These are phyloP conservation scores for Drosophila atroscutellata DNA, from an alignment of 2,888 invertebrate species.

Conservation along the genomic window DNA sequence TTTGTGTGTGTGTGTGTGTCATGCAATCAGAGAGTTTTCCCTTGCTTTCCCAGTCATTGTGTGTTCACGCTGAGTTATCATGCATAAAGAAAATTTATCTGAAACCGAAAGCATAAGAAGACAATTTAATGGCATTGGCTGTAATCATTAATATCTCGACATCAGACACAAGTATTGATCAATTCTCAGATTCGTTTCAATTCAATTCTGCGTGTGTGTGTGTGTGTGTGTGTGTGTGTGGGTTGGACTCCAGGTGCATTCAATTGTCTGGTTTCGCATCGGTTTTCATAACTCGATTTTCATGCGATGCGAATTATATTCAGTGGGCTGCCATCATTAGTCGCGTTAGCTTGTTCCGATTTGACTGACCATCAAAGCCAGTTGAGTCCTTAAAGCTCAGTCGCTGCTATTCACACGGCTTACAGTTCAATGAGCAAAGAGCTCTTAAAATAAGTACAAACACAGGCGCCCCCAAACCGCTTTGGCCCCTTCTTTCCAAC, in stretches of 20 bases:
- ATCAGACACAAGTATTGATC: constrained; percentile 47
- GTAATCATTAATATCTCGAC: constrained; percentile 81
- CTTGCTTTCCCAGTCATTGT: constrained; percentile 26
- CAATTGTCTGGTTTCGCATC: constrained; percentile 14
- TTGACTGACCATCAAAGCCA: constrained; percentile 42
- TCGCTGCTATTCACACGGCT: constrained; percentile 52
- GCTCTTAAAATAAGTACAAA: constrained; percentile 59
- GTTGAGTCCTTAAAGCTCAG: constrained; percentile 60
- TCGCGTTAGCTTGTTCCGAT: neutral
- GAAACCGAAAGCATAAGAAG: constrained; percentile 53
- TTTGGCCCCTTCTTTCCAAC: too few species aligned
- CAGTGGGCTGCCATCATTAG: constrained; percentile 11
- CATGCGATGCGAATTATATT: constrained; percentile 15
- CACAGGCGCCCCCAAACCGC: constrained; percentile 16
- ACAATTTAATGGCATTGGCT: constrained; percentile 73
- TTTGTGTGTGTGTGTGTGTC: constrained; percentile 15
- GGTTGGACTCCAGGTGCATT: constrained; percentile 46
- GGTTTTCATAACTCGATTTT: neutral
- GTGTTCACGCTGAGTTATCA: constrained; percentile 73
- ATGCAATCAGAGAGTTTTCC: constrained; percentile 54
- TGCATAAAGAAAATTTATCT: constrained; percentile 59
- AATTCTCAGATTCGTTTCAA: constrained; percentile 38
- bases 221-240: constrained; percentile 14
- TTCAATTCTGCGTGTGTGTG: constrained; percentile 11
- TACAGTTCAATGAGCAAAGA: constrained; percentile 65